Evolutionary conservation across 2,888 invertebrate species (phyloP), one percentile per base, ranked within the genome.

Genomic region (Pristionchus japonicus): DNA sequence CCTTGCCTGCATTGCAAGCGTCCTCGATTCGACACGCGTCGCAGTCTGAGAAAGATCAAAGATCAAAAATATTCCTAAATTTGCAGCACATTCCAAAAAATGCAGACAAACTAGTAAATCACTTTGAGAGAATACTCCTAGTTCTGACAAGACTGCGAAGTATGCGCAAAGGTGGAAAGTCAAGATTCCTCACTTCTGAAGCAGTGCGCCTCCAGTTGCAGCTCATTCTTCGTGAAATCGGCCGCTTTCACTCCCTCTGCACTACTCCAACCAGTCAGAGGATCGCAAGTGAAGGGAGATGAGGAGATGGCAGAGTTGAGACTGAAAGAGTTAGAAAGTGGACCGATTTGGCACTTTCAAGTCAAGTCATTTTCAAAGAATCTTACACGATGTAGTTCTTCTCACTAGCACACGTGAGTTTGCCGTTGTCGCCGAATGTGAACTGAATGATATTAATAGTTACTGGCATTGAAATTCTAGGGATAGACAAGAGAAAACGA

Each of bases 151-250:
- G n/a, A n/a, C n/a, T n/a, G n/a, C n/a, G n/a, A n/a, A n/a, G n/a
- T n/a, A n/a, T n/a, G n/a, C n/a, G n/a, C n/a, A n/a, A n/a, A n/a
- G n/a, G n/a, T n/a, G n/a, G n/a, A n/a, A n/a, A n/a, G n/a, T n/a
- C n/a, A n/a, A n/a, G n/a, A n/a, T n/a, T n/a, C n/a, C 77, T 47
- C 40, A 77, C 77, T 77, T 47, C 43, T 40, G n/a, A 77, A n/a
- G 43, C 77, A 77, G 27, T 77, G 43, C 27, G 77, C 77, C 27
- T 23, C 27, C 13, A 77, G n/a, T 23, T 27, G 77, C 27, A 77
- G 13, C 3, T 77, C 47, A 43, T 43, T 2, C 40, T 47, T 47
- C 15, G 47, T n/a, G 27, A 77, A 77, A 23, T 77, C 77, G 0
- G 20, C 27, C 0, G 27, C 27, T 40, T n/a, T 43, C 20, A 11